phyloP scores from a whole-genome alignment of 2,797 vertebrate species.

The Schizothorax lantsangensis region DNA sequence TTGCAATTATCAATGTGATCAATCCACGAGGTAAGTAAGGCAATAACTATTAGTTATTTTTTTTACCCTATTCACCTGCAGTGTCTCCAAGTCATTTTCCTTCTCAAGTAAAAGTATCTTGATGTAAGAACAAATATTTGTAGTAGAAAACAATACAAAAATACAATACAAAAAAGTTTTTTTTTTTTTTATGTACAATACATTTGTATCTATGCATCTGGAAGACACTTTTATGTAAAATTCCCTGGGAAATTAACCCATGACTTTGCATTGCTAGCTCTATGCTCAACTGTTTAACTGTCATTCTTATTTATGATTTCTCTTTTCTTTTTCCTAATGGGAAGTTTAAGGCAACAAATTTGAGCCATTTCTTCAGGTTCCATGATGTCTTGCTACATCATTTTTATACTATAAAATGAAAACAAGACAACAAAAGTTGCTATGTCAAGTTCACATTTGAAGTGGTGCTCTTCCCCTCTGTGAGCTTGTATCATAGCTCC shows the following conservation, averaged over 20 bases:
- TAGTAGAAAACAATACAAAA: too few relatives aligned
- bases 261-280: not conserved
- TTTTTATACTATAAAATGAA: not conserved
- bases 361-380: not conserved
- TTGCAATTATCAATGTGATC: too few relatives aligned
- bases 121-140: too few relatives aligned
- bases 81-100: too few relatives aligned
- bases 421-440: not conserved
- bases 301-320: too few relatives aligned
- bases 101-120: too few relatives aligned
- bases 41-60: too few relatives aligned
- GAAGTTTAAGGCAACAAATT: not conserved
- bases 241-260: not conserved
- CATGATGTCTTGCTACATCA: not conserved
- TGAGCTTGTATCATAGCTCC: not conserved
- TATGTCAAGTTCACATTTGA: not conserved
- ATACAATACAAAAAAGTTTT: too few relatives aligned
- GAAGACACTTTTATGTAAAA: not conserved
- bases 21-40: too few relatives aligned
- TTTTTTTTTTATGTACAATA: not conserved
- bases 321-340: not conserved
- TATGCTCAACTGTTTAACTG: not conserved
- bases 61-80: too few relatives aligned
- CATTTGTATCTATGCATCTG: not conserved
- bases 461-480: not conserved